phyloP scores from a whole-genome alignment of 2,113 vertebrate genomes.

The Phalacrocorax carbo region DNA sequence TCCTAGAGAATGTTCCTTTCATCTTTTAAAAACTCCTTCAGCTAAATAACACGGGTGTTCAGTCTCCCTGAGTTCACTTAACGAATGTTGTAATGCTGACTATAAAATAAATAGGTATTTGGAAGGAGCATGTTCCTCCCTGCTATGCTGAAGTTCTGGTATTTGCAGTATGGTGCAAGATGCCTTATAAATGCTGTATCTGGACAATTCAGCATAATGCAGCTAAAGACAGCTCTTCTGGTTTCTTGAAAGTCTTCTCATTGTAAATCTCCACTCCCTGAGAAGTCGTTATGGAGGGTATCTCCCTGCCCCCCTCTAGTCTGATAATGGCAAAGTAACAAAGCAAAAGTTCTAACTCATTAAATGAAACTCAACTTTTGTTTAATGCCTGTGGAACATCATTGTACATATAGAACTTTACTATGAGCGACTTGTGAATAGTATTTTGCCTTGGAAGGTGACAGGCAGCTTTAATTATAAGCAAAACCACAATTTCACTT shows the following conservation, averaged over 20 bases:
- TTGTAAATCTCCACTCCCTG: background rate
- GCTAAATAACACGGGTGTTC: background rate
- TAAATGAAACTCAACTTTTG: background rate
- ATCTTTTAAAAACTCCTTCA: conserved; percentile 29
- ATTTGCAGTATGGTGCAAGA: background rate
- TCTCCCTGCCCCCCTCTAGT: background rate
- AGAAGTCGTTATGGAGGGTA: background rate
- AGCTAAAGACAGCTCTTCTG: background rate
- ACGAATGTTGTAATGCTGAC: background rate
- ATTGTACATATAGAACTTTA: background rate
- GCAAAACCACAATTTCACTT: background rate
- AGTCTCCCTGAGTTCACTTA: background rate
- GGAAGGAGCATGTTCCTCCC: background rate
- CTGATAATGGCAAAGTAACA: background rate
- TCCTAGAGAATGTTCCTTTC: conserved; percentile 22
- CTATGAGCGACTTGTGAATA: background rate
- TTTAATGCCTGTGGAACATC: background rate
- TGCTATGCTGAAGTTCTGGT: background rate
- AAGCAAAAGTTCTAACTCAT: background rate
- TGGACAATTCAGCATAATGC: background rate
- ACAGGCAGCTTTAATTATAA: background rate
- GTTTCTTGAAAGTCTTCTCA: background rate
- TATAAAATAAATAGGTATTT: background rate
- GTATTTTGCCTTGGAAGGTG: background rate
- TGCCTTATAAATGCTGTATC: background rate